Conservation (phyloP, 2,888 invertebrate species). For the Nyleta sp. region DNA sequence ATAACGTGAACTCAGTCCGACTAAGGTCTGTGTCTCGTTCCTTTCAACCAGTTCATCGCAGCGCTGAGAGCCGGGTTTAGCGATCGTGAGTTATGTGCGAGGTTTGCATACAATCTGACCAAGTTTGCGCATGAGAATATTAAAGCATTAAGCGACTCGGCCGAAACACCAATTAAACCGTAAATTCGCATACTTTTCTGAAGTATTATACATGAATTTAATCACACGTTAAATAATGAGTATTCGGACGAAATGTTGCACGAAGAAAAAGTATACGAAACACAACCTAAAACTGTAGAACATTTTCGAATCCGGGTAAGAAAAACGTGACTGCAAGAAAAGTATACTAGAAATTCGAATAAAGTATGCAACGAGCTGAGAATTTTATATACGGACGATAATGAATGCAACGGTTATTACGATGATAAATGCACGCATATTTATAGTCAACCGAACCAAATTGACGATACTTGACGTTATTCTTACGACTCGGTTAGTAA, state of each 20-base stretch:
- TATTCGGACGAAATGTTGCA: conserved; percentile 15
- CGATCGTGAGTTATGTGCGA: conserved; percentile 55
- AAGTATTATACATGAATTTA: conserved; percentile 35
- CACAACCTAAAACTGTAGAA: too few relatives aligned
- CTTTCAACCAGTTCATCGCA: conserved; percentile 44
- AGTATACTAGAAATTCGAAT: too few relatives aligned
- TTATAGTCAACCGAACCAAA: too few relatives aligned
- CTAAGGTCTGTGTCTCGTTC: conserved; percentile 33
- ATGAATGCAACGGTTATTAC: too few relatives aligned
- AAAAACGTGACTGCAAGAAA: too few relatives aligned
- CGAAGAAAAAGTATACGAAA: too few relatives aligned
- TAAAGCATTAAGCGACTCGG: conserved; percentile 37
- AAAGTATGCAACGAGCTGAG: too few relatives aligned
- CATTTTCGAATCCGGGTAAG: too few relatives aligned
- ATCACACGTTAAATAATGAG: conserved; percentile 14
- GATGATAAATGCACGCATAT: too few relatives aligned
- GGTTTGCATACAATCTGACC: conserved; percentile 55
- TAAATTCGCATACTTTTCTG: conserved; percentile 29
- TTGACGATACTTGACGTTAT: too few relatives aligned
- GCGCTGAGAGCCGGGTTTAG: conserved; percentile 47
- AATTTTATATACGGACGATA: too few relatives aligned
- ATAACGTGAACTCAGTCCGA: conserved; percentile 7
- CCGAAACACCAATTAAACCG: conserved; percentile 44
- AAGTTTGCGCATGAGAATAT: conserved; percentile 59
- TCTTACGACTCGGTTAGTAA: too few relatives aligned